These are phyloP conservation scores for Protonibea diacanthus DNA, from an alignment of 2,797 vertebrate species.

Conservation along the genomic window DNA sequence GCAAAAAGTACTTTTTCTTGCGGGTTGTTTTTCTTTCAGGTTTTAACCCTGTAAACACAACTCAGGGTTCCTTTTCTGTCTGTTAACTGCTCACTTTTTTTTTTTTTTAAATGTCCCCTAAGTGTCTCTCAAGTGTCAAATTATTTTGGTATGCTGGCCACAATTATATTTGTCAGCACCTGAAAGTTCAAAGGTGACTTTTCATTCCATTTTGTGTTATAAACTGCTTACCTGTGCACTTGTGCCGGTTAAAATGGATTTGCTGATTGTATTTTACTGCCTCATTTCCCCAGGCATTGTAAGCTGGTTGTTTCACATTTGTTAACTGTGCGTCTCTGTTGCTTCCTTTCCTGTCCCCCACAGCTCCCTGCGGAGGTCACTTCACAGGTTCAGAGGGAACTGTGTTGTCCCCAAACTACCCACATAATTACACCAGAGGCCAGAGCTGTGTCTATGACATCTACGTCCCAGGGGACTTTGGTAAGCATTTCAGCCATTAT, in stretches of 20 bases:
- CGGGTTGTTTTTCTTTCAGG: conserved; percentile 11
- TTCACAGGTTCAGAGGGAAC: conserved; percentile 96
- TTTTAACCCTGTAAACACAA: conserved; percentile 43
- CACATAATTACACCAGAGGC: conserved; percentile 95
- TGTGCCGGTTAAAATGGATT: conserved; percentile 45
- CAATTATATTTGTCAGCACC: conserved; percentile 59
- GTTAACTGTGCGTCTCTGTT: conserved; percentile 63
- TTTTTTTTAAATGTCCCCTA: conserved; percentile 48
- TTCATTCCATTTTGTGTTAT: conserved; percentile 47
- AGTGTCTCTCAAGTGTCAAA: conserved; percentile 51
- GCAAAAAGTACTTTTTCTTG: conserved; percentile 33
- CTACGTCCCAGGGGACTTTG: conserved; percentile 96
- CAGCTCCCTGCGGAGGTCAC: conserved; percentile 96
- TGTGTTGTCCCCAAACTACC: conserved; percentile 96
- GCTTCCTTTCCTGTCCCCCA: conserved; percentile 49
- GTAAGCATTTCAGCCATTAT: conserved; percentile 85
- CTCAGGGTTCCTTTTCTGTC: neutral
- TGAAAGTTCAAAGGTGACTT: conserved; percentile 49
- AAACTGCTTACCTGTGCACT: conserved; percentile 57
- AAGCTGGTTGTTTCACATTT: conserved; percentile 52
- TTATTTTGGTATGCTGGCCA: conserved; percentile 13
- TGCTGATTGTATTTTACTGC: conserved; percentile 57
- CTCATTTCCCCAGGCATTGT: conserved; percentile 55
- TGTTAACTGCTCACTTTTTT: conserved; percentile 19
- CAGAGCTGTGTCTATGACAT: conserved; percentile 96